Conservation (phyloP, 1,140 invertebrate genomes). For the Dufourea novaeangliae region DNA sequence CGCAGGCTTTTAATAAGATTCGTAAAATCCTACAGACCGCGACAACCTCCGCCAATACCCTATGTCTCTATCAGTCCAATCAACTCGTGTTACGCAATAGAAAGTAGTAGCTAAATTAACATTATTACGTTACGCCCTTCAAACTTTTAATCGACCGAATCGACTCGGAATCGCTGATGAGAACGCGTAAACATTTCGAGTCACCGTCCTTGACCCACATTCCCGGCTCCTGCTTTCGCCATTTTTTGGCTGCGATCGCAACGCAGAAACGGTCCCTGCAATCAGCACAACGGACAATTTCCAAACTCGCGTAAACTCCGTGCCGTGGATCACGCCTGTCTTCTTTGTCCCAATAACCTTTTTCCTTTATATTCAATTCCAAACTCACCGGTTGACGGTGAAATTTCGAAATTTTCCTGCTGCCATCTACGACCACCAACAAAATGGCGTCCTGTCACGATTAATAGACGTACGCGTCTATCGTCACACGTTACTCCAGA, state of each 20-base stretch:
- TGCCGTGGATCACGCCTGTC: not conserved
- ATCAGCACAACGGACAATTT: not conserved
- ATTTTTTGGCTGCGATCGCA: not conserved
- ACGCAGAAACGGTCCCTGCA: constrained; percentile 9
- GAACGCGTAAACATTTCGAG: not conserved
- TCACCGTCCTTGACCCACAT: constrained; percentile 5
- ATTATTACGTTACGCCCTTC: not conserved
- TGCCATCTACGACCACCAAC: not conserved
- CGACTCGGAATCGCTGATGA: too few species aligned
- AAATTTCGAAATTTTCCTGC: not conserved
- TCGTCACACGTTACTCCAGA: not conserved
- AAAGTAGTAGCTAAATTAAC: not conserved
- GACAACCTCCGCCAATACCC: not conserved
- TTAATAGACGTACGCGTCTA: too few species aligned
- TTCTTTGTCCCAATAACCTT: constrained; percentile 63
- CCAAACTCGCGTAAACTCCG: not conserved
- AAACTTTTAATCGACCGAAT: not conserved
- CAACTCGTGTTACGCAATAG: not conserved
- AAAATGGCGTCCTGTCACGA: not conserved
- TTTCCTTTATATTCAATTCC: constrained; percentile 1
- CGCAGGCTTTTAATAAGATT: not conserved
- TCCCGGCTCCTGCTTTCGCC: not conserved
- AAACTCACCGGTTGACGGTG: not conserved
- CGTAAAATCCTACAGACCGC: not conserved
- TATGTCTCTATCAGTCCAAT: too few species aligned